phyloP scores from a whole-genome alignment of 2,113 vertebrate species.

The Terrapene triunguis region DNA sequence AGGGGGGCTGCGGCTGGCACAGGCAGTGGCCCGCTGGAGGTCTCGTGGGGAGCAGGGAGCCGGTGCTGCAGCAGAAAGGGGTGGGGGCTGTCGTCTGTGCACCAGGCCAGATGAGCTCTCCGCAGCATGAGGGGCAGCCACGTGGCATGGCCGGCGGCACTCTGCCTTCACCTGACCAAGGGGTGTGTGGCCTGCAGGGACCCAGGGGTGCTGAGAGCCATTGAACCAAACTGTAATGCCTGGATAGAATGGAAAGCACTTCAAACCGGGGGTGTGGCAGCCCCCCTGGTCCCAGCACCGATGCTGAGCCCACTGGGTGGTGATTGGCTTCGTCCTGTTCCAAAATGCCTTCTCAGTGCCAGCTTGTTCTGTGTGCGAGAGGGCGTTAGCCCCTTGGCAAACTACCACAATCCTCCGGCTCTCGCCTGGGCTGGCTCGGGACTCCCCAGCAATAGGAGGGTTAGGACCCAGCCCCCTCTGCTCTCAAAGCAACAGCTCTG shows the following conservation, averaged over 20 bases:
- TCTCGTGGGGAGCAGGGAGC: neutral
- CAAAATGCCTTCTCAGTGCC: too few relatives aligned
- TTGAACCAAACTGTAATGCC: too few relatives aligned
- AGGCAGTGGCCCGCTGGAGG: neutral
- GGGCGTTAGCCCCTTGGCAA: neutral
- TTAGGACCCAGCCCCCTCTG: too few relatives aligned
- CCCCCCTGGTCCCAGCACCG: too few relatives aligned
- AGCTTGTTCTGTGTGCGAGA: neutral
- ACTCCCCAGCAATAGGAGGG: neutral
- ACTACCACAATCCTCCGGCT: neutral
- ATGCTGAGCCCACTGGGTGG: too few relatives aligned
- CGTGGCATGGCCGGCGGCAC: neutral
- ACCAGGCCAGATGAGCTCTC: neutral
- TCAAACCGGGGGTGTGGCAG: too few relatives aligned
- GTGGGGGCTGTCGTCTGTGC: neutral
- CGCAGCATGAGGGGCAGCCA: too few relatives aligned
- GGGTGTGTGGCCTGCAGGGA: too few relatives aligned
- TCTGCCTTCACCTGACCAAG: neutral
- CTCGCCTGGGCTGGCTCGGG: too few relatives aligned
- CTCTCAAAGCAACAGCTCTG: too few relatives aligned
- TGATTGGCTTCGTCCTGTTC: neutral
- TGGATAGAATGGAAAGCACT: too few relatives aligned
- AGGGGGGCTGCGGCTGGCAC: neutral
- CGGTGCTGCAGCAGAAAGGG: neutral
- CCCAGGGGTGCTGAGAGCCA: too few relatives aligned